These are phyloP conservation scores for Apis dorsata DNA, from an alignment of 1,140 invertebrate genomes.

Conservation along the genomic window DNA sequence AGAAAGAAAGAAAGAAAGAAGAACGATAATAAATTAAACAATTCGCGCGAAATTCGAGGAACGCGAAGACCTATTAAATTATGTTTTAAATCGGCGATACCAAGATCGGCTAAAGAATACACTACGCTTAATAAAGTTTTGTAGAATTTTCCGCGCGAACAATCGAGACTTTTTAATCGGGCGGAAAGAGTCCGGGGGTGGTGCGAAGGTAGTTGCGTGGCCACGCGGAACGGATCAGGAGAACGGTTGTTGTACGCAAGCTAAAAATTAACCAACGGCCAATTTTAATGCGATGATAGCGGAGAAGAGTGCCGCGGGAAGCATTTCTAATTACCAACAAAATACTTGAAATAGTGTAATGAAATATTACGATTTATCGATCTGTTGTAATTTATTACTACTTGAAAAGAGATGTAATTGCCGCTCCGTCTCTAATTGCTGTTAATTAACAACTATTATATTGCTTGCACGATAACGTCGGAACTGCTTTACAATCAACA, in stretches of 20 bases:
- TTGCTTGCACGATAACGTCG: slow-evolving; percentile 53
- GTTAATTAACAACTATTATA: slow-evolving; percentile 66
- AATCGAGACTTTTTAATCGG: slow-evolving; percentile 35
- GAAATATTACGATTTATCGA: slow-evolving; percentile 66
- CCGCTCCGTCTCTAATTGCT: slow-evolving; percentile 61
- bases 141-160: slow-evolving; percentile 27
- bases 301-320: neutral
- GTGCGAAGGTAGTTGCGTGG: neutral
- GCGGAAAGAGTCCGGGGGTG: slow-evolving; percentile 5
- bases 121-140: neutral
- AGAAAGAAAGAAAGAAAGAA: no score
- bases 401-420: slow-evolving; percentile 65
- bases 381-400: slow-evolving; percentile 63
- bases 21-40: neutral
- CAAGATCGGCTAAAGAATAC: slow-evolving; percentile 18
- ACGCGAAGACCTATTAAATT: slow-evolving; percentile 35
- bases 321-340: slow-evolving; percentile 58
- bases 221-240: slow-evolving; percentile 23
- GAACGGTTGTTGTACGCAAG: neutral
- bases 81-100: slow-evolving; percentile 21
- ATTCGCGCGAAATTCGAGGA: neutral
- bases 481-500: slow-evolving; percentile 65
- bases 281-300: slow-evolving; percentile 40
- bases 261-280: slow-evolving; percentile 39
- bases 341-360: slow-evolving; percentile 59